Base-by-base conservation (phyloP, 2,888 invertebrate genomes). In the Torymus aiolomorphi region DNA sequence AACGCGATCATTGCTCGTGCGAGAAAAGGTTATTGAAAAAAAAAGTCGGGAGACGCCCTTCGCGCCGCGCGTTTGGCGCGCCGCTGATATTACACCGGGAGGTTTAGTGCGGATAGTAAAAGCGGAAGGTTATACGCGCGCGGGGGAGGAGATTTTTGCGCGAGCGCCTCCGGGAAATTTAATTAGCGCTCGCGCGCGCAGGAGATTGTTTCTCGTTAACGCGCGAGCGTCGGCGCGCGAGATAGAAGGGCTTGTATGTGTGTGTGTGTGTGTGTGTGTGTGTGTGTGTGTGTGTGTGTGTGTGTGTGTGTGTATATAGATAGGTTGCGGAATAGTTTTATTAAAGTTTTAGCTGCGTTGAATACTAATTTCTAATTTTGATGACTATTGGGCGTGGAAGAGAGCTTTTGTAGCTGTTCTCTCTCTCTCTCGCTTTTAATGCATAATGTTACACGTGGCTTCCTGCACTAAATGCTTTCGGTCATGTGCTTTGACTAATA, bases 51-150 rank as follows among this genome's bases (percentile, higher is more conserved):
- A 56, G 20, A 2, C 3, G 24, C 4, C 24, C 16, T 20, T 66
- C 54, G 10, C 42, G 42, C 51, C n/a, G 18, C 8, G 24, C 11
- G 52, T 20, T 1, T n/a, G n/a, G 24, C 3, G 20, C 20, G 20
- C 20, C n/a, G 18, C 63, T 42, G 56, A 62, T 63, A 70, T 73
- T 74, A 52, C 71, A 52, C 71, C 63, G 31, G 51, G 14, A 66
- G 69, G 56, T 69, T 74, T 70, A 74, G 66, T 75, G 8, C 42
- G 63, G 18, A 63, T 14, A 59, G n/a, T 74, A 57, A 74, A 79
- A 54, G 63, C 31, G 52, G n/a, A 78, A 52, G 54, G 63, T 78
- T 74, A 56, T 74, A 24, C 12, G 20, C 49, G 4, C 3, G 51
- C 12, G 54, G 8, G 42, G 8, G 42, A 42, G 8, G 42, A 24